Evolutionary conservation across 2,113 vertebrate species (phyloP).

Genomic region (Pipa parva): DNA sequence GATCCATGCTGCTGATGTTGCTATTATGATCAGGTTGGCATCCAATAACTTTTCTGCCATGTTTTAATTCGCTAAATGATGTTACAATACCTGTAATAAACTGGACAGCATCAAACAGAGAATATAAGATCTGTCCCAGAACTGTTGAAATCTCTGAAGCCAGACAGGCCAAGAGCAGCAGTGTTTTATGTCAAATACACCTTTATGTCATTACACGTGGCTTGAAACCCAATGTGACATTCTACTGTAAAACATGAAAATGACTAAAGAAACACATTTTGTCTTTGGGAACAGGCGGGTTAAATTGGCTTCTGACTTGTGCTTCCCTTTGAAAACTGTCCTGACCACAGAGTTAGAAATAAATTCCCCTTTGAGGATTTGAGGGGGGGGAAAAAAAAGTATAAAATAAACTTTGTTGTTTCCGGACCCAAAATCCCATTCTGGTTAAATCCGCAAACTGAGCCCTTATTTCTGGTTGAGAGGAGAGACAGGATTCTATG

Average conservation of each 20-base stretch:
- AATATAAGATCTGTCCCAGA: too few species aligned
- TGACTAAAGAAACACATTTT: slow-evolving; percentile 1
- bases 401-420: slow-evolving; percentile 40
- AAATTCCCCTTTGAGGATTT: slow-evolving; percentile 38
- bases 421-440: slow-evolving; percentile 41
- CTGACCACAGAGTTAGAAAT: slow-evolving; percentile 35
- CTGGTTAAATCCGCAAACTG: slow-evolving; percentile 39
- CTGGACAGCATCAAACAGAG: too few species aligned
- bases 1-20: too few species aligned
- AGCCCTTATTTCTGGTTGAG: slow-evolving; percentile 38
- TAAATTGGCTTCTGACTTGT: slow-evolving; percentile 37
- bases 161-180: background rate
- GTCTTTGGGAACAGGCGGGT: slow-evolving; percentile 32
- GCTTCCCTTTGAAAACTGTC: slow-evolving; percentile 38
- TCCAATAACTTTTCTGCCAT: too few species aligned
- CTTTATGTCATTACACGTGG: background rate
- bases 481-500: slow-evolving; percentile 38
- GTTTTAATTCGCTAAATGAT: too few species aligned
- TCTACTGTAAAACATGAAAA: slow-evolving; percentile 18
- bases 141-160: background rate
- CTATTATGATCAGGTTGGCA: too few species aligned
- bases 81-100: too few species aligned
- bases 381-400: slow-evolving; percentile 22
- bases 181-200: background rate
- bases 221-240: slow-evolving; percentile 2